Base-by-base conservation (phyloP, 2,888 invertebrate genomes). In the Gastrophysa polygoni region DNA sequence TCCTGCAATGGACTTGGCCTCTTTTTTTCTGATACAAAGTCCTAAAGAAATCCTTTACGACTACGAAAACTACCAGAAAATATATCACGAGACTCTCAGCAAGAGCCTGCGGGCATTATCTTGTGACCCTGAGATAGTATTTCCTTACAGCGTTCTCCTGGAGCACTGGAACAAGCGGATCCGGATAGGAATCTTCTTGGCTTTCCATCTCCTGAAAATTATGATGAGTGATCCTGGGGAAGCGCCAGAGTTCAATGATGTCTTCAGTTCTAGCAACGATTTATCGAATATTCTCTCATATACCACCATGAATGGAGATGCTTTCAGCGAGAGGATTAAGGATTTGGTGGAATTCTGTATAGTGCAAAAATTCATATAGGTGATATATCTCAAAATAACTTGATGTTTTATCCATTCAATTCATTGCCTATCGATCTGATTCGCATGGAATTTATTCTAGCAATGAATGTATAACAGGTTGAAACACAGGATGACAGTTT, bases 1-100 rank as follows among this genome's bases (percentile, higher is more conserved):
- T 11, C 76, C 75, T 3, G 68, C 71, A 7, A 29, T 66, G n/a
- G 76, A 77, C 59, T 21, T 77, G 5, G 57, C 68, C 4, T 74
- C 72, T 38, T 75, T 74, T 49, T 68, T 77, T 32, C 73, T 69
- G 44, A 61, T 65, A 5, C 66, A 68, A 54, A 64, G 68, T 49
- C 64, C 64, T 1, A 68, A 72, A 46, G 51, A 66, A 1, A 51
- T 70, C 32, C 57, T 76, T 6, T 48, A 68, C 20, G 66, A 73
- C 20, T 68, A 68, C 29, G 59, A 67, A 21, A 57, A 59, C 21
- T 76, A 72, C 46, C 61, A 74, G 21, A 58, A 68, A 34, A 18
- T 74, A 4, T 77, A 77, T 56, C 61, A 76, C 55, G 59, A 68
- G 0, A 67, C 63, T 5, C 57, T 77, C 2, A 55, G 60, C 16